Conservation (phyloP, 2,113 vertebrate species). For the Hippopotamus amphibius region DNA sequence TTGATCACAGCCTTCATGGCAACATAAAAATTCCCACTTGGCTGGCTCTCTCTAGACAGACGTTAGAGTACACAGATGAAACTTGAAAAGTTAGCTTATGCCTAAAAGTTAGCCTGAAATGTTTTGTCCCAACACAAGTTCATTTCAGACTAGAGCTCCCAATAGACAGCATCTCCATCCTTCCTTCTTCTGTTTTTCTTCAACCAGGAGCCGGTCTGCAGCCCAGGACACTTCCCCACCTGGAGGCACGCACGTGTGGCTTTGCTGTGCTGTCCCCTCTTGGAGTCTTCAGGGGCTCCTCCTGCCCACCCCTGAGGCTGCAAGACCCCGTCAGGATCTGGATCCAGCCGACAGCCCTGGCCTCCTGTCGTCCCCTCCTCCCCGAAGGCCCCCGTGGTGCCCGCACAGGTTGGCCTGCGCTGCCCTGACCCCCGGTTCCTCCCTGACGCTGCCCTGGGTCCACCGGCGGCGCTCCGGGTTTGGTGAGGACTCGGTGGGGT, state of each 20-base stretch:
- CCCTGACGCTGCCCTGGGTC: background rate
- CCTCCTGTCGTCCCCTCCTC: background rate
- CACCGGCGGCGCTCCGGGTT: background rate
- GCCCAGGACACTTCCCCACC: accelerated
- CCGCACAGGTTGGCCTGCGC: background rate
- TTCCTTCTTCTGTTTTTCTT: background rate
- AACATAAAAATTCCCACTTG: slow-evolving; percentile 36
- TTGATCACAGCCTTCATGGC: slow-evolving; percentile 53
- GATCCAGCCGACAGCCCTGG: background rate
- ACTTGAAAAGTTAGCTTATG: background rate
- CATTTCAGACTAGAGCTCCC: background rate
- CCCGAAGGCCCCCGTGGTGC: accelerated
- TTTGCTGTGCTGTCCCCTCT: background rate
- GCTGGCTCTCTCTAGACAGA: background rate
- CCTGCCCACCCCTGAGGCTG: background rate
- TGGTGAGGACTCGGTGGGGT: background rate
- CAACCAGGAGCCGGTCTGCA: background rate
- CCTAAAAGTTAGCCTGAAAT: slow-evolving; percentile 13
- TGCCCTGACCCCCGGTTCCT: background rate
- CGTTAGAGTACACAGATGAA: background rate
- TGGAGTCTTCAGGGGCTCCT: background rate
- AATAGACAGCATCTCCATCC: background rate
- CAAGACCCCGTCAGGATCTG: background rate
- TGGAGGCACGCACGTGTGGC: too few relatives aligned
- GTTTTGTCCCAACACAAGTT: background rate